Evolutionary conservation across 2,113 vertebrate genomes (phyloP), one percentile per base, ranked within the genome.

Genomic region (Lethenteron camtschaticum): DNA sequence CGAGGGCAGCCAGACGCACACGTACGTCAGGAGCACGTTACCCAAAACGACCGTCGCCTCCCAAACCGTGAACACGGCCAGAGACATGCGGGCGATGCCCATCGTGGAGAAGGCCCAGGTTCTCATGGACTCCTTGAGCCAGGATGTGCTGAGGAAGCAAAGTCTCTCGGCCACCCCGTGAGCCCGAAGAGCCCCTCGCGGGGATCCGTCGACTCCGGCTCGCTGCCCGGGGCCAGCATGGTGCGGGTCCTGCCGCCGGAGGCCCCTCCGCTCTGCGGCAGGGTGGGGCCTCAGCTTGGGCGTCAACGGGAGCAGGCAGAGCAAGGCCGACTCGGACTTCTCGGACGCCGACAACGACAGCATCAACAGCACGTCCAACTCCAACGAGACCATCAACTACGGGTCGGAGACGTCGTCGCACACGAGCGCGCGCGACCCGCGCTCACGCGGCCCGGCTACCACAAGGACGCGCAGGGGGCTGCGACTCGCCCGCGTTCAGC

Each of bases 401-500:
- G 96, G 91, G 78, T 97, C 92, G 0, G 91, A 95, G 77, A 96
- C 91, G 0, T 95, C 89, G 0, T 96, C 91, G 4, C 78, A 90
- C 4, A 89, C 96, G 81, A 95, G 90, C 77, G 81, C 96, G 69
- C 81, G 91, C 16, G 92, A 97, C 75, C 94, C 80, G 88, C 88
- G 0, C 82, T 97, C 73, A 95, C 88, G 83, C 95, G 96, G 75
- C 90, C 92, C 79, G 94, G 89, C 0, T 97, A 97, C 79, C 92
- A 97, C 82, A 97, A 97, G 78, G 92, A 97, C 77, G 86, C 91
- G 1, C 87, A 89, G 0, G 90, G 82, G 96, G 92, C 82, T 97
- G 92, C 89, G 92, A 96, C 81, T 96, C 91, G 0, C 92, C 91
- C 1, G 90, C 90, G 69, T 96, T 96, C 80, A 97, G 91, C 79